Percentiles rank a stretch among this genome's conserved stretches.
These are phyloP conservation scores for Paramormyrops hopkinsi DNA, from an alignment of 2,797 vertebrate genomes.

Conservation along the genomic window DNA sequence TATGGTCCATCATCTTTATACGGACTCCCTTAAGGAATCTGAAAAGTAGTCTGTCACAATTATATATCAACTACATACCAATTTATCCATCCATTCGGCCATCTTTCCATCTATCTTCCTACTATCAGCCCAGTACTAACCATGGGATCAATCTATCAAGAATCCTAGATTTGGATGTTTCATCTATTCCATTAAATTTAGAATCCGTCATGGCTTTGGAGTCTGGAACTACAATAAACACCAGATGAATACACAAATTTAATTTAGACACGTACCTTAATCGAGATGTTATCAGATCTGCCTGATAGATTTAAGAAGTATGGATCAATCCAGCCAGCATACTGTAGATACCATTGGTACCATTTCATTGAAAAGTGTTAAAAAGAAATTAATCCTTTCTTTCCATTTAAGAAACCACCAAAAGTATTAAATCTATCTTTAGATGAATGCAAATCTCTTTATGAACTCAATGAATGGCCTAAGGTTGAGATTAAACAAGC, in stretches of 20 bases:
- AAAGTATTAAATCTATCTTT: background rate
- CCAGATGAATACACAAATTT: background rate
- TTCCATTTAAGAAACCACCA: background rate
- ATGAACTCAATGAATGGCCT: background rate
- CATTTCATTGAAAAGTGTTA: background rate
- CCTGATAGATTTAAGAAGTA: background rate
- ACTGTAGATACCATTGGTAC: background rate
- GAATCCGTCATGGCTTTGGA: background rate
- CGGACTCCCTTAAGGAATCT: background rate
- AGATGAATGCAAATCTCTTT: background rate
- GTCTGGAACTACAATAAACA: background rate
- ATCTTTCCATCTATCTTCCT: background rate
- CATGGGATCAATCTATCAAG: background rate
- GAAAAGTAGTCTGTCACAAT: background rate
- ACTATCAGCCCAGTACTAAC: background rate
- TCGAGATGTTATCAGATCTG: background rate
- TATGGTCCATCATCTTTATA: background rate
- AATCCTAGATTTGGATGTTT: background rate
- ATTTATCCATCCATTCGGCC: background rate
- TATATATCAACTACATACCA: background rate
- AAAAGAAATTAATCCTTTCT: background rate
- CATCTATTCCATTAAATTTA: background rate
- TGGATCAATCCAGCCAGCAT: background rate
- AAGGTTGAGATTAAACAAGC: background rate
- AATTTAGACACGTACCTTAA: background rate